Evolutionary conservation across 2,888 invertebrate species (phyloP), one percentile per base, ranked within the genome.

Genomic region (Brenthis hecate): DNA sequence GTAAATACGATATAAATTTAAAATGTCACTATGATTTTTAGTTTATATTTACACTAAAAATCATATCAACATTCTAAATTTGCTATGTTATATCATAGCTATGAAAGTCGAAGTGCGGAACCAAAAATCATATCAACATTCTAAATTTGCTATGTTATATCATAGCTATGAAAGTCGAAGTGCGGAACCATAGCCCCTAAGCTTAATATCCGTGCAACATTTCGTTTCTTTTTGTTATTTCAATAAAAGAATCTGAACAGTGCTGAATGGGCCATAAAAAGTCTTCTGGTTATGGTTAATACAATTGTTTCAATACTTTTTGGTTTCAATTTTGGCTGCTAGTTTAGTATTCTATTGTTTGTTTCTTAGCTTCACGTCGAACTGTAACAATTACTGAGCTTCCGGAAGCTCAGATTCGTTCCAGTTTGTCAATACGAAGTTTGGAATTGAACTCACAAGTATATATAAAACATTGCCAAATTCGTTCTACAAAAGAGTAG

Each of bases 301-400:
- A 77, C 79, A 76, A 85, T 85, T 85, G 84, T 85, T 81, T 76
- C 76, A 78, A 84, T 80, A 79, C 78, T 78, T 81, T 84, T 81
- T 81, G 81, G 84, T 81, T 80, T 77, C 77, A 81, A 81, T 81
- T 28, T 81, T 81, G 77, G 82, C 81, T 84, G 81, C 80, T 80
- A 80, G 81, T 79, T 82, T 77, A 74, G 78, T 76, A 77, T 85
- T 85, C 81, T 83, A 70, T 73, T 72, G 73, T 79, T 80, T 74
- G 72, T 79, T 77, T 74, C 75, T 72, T 74, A 77, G 78, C 78
- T 78, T 83, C 82, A 81, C 75, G 83, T 81, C 76, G 85, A 78
- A 84, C 76, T 78, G 77, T 80, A 80, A 79, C 80, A 80, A 81
- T 82, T 81, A 80, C 73, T 72, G 75, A 75, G 85, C 88, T 88